Base-by-base conservation (phyloP, 2,888 invertebrate species). In the Lithophane socia region DNA sequence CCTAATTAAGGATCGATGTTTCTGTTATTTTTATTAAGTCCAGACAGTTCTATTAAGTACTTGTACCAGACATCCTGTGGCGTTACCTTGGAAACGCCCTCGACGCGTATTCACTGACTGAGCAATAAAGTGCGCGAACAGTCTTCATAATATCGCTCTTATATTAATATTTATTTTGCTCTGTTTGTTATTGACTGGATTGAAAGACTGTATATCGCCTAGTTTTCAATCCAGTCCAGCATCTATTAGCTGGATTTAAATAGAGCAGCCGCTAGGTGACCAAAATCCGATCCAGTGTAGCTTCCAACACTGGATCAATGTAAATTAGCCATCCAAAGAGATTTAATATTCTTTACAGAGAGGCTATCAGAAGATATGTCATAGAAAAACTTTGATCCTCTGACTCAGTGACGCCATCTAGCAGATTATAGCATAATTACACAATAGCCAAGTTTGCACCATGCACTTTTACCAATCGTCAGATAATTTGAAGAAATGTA, bases 31-130 rank as follows among this genome's bases (percentile, higher is more conserved):
- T 71, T 64, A n/a, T 49, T 8, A n/a, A n/a, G 42, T n/a, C 29
- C 16, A 29, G 56, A 37, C 29, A 47, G 44, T 29, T 16, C n/a
- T 4, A 37, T 37, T 44, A 8, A 18, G 52, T 52, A 29, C 10
- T 56, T n/a, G 54, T n/a, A 29, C 44, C 71, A 58, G 56, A 71
- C 29, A 37, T 56, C 29, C n/a, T 56, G n/a, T 71, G 29, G 44
- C 5, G 52, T 73, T 47, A 56, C 56, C 72, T 56, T n/a, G 47
- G 73, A 18, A n/a, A 73, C 56, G 56, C 29, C 5, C 16, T 37
- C 18, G n/a, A 13, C 12, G 71, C 16, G 44, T 54, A 42, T 44
- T 24, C 37, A 24, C 24, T 29, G 29, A 24, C 24, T 29, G 29
- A 24, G 21, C 21, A 29, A 49, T 13, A 29, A 21, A 2, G 9